phyloP scores from a whole-genome alignment of 2,888 invertebrate genomes.

The Xanthia togata region DNA sequence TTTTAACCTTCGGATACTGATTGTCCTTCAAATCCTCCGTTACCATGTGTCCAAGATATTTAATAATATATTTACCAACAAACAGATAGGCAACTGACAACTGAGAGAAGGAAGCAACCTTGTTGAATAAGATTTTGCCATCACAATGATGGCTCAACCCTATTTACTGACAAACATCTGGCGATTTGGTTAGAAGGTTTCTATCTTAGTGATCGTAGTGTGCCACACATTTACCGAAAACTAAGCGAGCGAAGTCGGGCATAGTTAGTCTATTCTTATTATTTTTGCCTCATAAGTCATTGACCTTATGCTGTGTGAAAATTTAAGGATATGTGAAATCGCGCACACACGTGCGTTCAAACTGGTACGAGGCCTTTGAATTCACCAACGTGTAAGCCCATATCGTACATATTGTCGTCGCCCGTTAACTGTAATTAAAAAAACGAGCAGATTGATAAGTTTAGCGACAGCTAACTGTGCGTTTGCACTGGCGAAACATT shows the following conservation, averaged over 20 bases:
- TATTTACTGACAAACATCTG: slow-evolving; percentile 31
- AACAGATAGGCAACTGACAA: not conserved
- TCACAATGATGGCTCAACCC: slow-evolving; percentile 4
- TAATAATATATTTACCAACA: not conserved
- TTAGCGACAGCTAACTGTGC: slow-evolving; percentile 4
- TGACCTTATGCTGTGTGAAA: slow-evolving; percentile 41
- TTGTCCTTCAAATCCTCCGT: not conserved
- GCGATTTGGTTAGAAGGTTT: slow-evolving; percentile 3
- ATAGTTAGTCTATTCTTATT: slow-evolving; percentile 10
- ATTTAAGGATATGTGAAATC: slow-evolving; percentile 45
- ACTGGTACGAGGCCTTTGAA: slow-evolving; percentile 44
- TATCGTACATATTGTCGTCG: slow-evolving; percentile 23
- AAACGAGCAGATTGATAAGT: slow-evolving; percentile 14
- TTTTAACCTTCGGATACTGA: not conserved
- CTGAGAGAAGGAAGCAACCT: not conserved
- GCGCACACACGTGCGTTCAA: slow-evolving; percentile 39
- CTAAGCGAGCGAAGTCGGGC: slow-evolving; percentile 1
- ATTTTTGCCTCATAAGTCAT: slow-evolving; percentile 41
- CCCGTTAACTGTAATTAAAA: slow-evolving; percentile 24
- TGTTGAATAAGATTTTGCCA: not conserved
- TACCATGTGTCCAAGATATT: not conserved
- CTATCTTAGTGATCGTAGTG: slow-evolving; percentile 8
- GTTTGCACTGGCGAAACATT: too few relatives aligned
- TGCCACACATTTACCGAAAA: slow-evolving; percentile 5
- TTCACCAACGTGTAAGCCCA: slow-evolving; percentile 43